Base-by-base conservation (phyloP, 2,888 invertebrate genomes). In the Catocala sponsa region DNA sequence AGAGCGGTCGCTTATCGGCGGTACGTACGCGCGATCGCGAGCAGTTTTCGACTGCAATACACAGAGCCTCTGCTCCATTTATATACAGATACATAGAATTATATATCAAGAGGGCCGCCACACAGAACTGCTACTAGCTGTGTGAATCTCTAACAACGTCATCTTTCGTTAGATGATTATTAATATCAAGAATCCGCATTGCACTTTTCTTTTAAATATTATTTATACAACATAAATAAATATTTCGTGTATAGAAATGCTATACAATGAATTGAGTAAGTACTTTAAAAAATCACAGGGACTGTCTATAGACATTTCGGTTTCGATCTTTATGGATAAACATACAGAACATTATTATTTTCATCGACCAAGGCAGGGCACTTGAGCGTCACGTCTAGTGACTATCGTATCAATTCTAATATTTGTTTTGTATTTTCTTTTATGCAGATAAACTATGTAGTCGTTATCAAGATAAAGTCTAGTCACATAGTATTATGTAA, bases 11-110 rank as follows among this genome's bases (percentile, higher is more conserved):
- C 62, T 81, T 79, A 82, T 81, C 82, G 74, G 69, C 81, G 76
- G 67, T 70, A 79, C 79, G 82, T 82, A 80, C 84, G 83, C 92
- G 88, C 91, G 91, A 73, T 84, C 89, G 88, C 91, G 89, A 79
- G 82, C 83, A 78, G 87, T 83, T 91, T 89, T 90, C 91, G 88
- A 94, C 94, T 94, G 92, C 89, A 86, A 80, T 72, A 78, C 83
- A 67, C 83, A 70, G 81, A 88, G 89, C 76, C 86, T 89, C 84
- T 85, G 88, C 84, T 88, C 87, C 87, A 88, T 90, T 91, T 94
- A 94, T 92, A 94, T 91, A 88, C 82, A 88, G 84, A 88, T 87
- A 90, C 84, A 86, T 84, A 84, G 83, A 86, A 85, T 84, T 83
- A 82, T 80, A 78, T 84, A 79, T 74, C 76, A 80, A 82, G 84